Evolutionary conservation across 2,888 invertebrate genomes (phyloP), one percentile per base, ranked within the genome.

Genomic region (Dynastes tityus): DNA sequence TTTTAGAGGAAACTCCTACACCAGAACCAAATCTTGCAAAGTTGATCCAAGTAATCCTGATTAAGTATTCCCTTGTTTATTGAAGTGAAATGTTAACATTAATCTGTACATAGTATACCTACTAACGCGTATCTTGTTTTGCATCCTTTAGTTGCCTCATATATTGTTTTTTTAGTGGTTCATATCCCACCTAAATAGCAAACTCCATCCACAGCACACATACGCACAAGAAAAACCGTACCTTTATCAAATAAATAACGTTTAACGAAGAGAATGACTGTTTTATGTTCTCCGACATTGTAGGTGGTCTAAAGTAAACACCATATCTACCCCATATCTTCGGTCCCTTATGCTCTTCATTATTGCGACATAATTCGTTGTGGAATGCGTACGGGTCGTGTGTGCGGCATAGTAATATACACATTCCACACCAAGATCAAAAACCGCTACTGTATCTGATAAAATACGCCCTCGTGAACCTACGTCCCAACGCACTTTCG

Each of bases 281-380:
- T 82, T 85, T 85, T 85, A 86, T 84, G 83, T 82, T 75, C 76
- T 80, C 82, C 80, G 82, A 82, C 84, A 80, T 83, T 82, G 83
- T 86, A 85, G 86, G 87, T 87, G 87, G 86, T 85, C 86, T 82
- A 82, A 80, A 80, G 84, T 82, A 83, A 83, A 82, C 83, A 82
- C 80, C 80, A 84, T 85, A 85, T 85, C 86, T 83, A 82, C 84
- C 85, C 85, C 83, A 83, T 84, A 86, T 85, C 85, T 84, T 80
- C 81, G 80, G 83, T 83, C 84, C 84, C 75, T 75, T 84, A 84
- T 84, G 85, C 85, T 86, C 86, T 87, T 87, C 87, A 88, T 88
- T 88, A 88, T 87, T 87, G 86, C 88, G 84, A 86, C 87, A 87
- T 88, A 88, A 87, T 85, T 87, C 85, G 84, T 85, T 81, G 80